Evolutionary conservation across 2,888 invertebrate genomes (phyloP).

Genomic region (Tiphia femorata): DNA sequence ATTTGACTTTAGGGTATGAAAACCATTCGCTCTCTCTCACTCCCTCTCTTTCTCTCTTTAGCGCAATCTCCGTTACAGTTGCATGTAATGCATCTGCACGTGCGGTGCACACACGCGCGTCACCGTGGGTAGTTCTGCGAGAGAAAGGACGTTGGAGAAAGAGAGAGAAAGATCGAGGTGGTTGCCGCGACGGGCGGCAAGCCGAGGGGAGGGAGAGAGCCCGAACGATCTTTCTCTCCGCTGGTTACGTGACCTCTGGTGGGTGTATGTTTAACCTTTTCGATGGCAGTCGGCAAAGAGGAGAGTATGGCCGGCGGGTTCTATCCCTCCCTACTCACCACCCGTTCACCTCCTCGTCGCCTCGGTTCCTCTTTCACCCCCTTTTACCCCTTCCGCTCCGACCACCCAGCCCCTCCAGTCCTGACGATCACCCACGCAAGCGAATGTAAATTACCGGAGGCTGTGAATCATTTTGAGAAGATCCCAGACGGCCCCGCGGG

Average conservation of each 20-base stretch:
- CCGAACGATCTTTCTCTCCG: slow-evolving; percentile 44
- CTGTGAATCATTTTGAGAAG: slow-evolving; percentile 66
- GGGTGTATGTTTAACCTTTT: slow-evolving; percentile 68
- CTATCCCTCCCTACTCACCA: slow-evolving; percentile 21
- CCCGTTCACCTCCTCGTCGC: slow-evolving; percentile 28
- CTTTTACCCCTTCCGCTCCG: slow-evolving; percentile 28
- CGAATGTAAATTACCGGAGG: slow-evolving; percentile 68
- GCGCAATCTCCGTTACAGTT: slow-evolving; percentile 10
- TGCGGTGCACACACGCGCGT: slow-evolving; percentile 7
- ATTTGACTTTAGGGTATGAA: slow-evolving; percentile 1
- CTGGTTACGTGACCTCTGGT: slow-evolving; percentile 57
- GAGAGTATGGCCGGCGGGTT: slow-evolving; percentile 45
- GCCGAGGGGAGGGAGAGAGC: slow-evolving; percentile 6
- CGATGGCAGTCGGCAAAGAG: slow-evolving; percentile 52
- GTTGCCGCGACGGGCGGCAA: background rate
- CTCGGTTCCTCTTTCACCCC: slow-evolving; percentile 20
- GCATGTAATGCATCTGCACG: slow-evolving; percentile 19
- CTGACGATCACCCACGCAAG: slow-evolving; percentile 60
- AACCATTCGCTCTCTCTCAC: slow-evolving; percentile 10
- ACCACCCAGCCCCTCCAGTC: slow-evolving; percentile 20
- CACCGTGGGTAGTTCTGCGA: slow-evolving; percentile 26
- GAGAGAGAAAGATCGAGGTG: background rate
- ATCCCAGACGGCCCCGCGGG: slow-evolving; percentile 53
- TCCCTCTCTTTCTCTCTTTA: slow-evolving; percentile 21
- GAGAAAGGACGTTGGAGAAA: background rate